These are phyloP conservation scores for Thereva nobilitata DNA, from an alignment of 2,888 invertebrate genomes.

Conservation along the genomic window DNA sequence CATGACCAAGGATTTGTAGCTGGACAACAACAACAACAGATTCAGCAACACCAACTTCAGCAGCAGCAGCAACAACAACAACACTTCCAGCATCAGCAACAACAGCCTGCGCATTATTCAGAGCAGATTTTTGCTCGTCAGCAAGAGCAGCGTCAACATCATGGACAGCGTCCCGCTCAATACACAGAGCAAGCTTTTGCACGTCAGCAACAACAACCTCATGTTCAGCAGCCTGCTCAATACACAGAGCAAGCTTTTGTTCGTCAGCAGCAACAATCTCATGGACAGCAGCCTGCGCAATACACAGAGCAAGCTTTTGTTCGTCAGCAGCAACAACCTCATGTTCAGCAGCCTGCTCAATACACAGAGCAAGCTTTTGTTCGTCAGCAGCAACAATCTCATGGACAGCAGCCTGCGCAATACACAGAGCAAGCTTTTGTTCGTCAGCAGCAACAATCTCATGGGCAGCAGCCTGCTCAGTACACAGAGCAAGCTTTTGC, in stretches of 20 bases:
- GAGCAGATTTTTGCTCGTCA: conserved; percentile 10
- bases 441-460: conserved; percentile 32
- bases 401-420: conserved; percentile 34
- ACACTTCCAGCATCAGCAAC: conserved; percentile 34
- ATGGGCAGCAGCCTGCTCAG: conserved; percentile 20
- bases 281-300: no score
- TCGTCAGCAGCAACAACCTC: background rate
- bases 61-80: conserved; percentile 42
- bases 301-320: background rate
- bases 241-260: no score
- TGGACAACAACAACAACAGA: background rate
- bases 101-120: conserved; percentile 2
- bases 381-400: conserved; percentile 41
- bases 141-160: conserved; percentile 34
- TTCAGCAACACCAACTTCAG: conserved; percentile 33
- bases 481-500: conserved; percentile 41
- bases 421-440: conserved; percentile 1
- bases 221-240: background rate
- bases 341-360: background rate
- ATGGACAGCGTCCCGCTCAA: conserved; percentile 17
- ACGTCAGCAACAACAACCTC: background rate
- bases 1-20: background rate
- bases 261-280: no score
- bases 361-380: conserved; percentile 3
- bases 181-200: conserved; percentile 41